Evolutionary conservation across 1,140 invertebrate species (phyloP), one percentile per base, ranked within the genome.

Genomic region (Eueides isabella): DNA sequence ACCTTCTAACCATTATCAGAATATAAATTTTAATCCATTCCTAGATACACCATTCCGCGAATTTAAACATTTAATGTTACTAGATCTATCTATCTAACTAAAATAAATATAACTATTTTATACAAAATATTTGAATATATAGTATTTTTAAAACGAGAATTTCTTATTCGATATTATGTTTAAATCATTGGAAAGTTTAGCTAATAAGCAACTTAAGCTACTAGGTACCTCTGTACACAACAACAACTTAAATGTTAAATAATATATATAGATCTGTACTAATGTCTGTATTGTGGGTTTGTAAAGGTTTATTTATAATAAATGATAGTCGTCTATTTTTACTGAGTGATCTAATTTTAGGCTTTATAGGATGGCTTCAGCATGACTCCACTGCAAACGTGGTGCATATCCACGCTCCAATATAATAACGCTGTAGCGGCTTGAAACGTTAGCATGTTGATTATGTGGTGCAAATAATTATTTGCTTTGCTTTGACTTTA

Each of bases 301-400:
- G 3, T 26, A 55, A 55, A 23, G 41, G 6, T 55, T 55, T n/a
- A 55, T 12, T 55, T 55, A 55, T 55, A 11, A 26, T 55, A 55
- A 55, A 55, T 26, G 48, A 0, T 23, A 26, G 2, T 26, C 23
- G 9, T 44, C 7, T 16, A 44, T n/a, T 7, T 4, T 26, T 7
- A 23, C 19, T 26, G 48, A 55, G 26, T 55, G n/a, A 44, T 67
- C 38, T 44, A 67, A 44, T 67, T 67, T 29, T 19, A 44, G 28
- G 26, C 26, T 44, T 67, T 67, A 16, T 30, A 30, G 65, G 38
- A 30, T 11, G 48, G 26, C 19, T 4, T 23, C 11, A 23, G 4
- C 6, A 3, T 55, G 11, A 11, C 23, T 9, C 5, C 16, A 16
- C 19, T 38, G 35, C 23, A 55, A 55, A 55, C 23, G 48, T 9